Evolutionary conservation across 2,797 vertebrate genomes (phyloP), one percentile per base, ranked within the genome.

Genomic region (Valencia hispanica): DNA sequence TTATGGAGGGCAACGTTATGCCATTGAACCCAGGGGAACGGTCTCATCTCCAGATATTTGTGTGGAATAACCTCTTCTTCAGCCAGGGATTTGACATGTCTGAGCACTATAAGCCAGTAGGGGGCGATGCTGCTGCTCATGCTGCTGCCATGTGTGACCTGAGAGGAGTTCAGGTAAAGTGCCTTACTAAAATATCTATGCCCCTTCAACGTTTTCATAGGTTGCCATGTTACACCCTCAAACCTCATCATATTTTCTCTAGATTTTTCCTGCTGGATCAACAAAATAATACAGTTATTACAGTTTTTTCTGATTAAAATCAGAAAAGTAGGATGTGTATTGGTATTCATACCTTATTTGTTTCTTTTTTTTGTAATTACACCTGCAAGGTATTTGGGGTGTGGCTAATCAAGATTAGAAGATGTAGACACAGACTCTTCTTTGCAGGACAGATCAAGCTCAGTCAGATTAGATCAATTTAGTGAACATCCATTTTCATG

Each of bases 11-110:
- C 47, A 98, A 98, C 0, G 95, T 98, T 83, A 97, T 99, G 96
- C 97, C 98, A 43, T 95, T 99, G 82, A 99, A 99, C 86, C 98
- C 98, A 3, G 96, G 96, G 0, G 98, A 99, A 84, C 96, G 96
- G 65, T 96, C 96, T 86, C 96, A 95, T 79, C 96, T 97, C 96
- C 98, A 99, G 90, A 97, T 99, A 96, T 99, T 98, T 86, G 96
- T 99, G 89, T 99, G 98, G 98, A 98, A 98, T 93, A 98, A 97
- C 90, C 96, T 99, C 81, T 98, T 99, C 95, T 98, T 99, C 93
- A 99, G 97, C 92, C 90, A 98, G 86, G 97, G 96, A 72, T 98
- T 97, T 0, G 97, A 98, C 0, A 96, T 97, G 79, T 96, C 96
- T 0, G 97, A 99, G 90, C 96, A 98, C 88, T 98, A 97, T 92